Evolutionary conservation across 2,797 vertebrate genomes (phyloP).

Genomic region (Channa striata): DNA sequence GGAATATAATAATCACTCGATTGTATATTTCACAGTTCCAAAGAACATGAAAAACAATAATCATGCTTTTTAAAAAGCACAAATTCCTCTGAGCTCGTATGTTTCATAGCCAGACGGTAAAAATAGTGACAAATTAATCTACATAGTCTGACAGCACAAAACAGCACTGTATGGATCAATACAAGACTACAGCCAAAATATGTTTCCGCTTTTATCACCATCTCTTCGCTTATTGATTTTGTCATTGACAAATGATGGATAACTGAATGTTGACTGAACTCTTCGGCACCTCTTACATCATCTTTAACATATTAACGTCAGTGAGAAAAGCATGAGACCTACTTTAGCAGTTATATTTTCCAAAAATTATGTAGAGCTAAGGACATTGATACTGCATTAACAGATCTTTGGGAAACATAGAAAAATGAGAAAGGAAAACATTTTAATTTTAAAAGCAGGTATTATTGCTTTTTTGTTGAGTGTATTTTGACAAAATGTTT

Average conservation of each 20-base stretch:
- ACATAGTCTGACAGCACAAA: constrained; percentile 11
- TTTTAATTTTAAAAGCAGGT: neutral
- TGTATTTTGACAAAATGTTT: no score
- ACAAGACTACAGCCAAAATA: neutral
- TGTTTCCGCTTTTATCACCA: neutral
- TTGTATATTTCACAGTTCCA: constrained; percentile 2
- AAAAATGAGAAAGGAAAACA: constrained; percentile 2
- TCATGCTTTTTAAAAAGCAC: constrained; percentile 23
- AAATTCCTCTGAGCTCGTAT: constrained; percentile 5
- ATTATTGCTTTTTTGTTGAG: no score
- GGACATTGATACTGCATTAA: constrained; percentile 17
- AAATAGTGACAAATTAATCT: neutral
- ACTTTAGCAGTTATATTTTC: constrained; percentile 17
- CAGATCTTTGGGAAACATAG: neutral
- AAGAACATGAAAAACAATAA: constrained; percentile 43
- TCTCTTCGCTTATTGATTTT: constrained; percentile 13
- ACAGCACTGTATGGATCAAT: neutral
- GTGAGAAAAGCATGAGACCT: constrained; percentile 5
- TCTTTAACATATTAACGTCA: constrained; percentile 4
- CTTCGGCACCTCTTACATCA: constrained; percentile 2
- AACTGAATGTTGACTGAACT: constrained; percentile 7
- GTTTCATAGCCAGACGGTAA: neutral
- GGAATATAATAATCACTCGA: no score
- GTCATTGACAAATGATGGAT: neutral
- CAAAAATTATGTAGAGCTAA: constrained; percentile 6